phyloP scores from a whole-genome alignment of 1,140 invertebrate species.

The Drosophila athabasca region DNA sequence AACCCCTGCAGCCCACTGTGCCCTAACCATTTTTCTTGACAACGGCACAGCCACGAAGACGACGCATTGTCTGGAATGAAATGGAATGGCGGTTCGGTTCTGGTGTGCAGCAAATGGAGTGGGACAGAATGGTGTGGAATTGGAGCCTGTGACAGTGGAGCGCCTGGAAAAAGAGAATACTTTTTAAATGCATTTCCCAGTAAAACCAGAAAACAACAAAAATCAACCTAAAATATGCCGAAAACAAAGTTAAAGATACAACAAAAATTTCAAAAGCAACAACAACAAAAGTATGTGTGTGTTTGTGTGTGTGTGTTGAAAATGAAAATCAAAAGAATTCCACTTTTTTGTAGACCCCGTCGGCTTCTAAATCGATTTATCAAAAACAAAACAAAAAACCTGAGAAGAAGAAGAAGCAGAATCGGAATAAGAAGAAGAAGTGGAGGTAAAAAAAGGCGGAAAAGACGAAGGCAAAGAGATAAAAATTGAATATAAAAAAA shows the following conservation, averaged over 20 bases:
- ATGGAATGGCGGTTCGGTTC: constrained; percentile 7
- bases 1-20: constrained; percentile 25
- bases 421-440: constrained; percentile 25
- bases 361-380: constrained; percentile 81
- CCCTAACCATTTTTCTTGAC: not conserved
- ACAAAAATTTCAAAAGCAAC: constrained; percentile 54
- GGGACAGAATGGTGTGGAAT: constrained; percentile 4
- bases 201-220: constrained; percentile 48
- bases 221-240: constrained; percentile 51
- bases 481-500: constrained; percentile 77
- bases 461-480: constrained; percentile 79
- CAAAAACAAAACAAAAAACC: constrained; percentile 64
- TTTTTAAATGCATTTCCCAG: constrained; percentile 79
- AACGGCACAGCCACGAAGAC: constrained; percentile 10
- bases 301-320: constrained; percentile 16
- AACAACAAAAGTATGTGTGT: constrained; percentile 5
- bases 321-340: constrained; percentile 77
- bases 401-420: constrained; percentile 66
- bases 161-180: constrained; percentile 28
- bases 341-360: constrained; percentile 76
- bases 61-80: constrained; percentile 42
- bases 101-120: constrained; percentile 5
- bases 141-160: constrained; percentile 49
- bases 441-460: constrained; percentile 53
- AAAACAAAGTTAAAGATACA: constrained; percentile 20